Evolutionary conservation across 2,888 invertebrate species (phyloP).

Genomic region (Plebejus argus): DNA sequence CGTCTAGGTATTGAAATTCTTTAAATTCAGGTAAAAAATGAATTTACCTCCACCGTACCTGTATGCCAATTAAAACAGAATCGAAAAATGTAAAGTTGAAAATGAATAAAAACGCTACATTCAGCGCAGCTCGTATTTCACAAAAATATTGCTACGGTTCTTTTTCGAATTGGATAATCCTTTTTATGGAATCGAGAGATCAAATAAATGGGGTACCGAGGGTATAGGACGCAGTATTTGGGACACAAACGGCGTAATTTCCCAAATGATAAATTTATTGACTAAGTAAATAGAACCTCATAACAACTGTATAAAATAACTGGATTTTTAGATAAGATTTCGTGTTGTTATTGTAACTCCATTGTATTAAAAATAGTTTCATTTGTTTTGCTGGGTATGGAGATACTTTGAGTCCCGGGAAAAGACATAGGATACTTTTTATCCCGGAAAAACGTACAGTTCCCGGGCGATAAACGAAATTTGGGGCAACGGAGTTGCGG

Average conservation of each 20-base stretch:
- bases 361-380: too few relatives aligned
- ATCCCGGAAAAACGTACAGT: too few relatives aligned
- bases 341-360: too few relatives aligned
- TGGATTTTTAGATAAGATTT: too few relatives aligned
- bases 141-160: background rate
- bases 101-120: background rate
- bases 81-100: background rate
- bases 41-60: background rate
- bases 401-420: too few relatives aligned
- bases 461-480: too few relatives aligned
- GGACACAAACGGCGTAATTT: background rate
- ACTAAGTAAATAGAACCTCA: background rate
- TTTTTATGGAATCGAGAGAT: slow-evolving; percentile 6
- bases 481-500: too few relatives aligned
- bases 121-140: slow-evolving; percentile 6
- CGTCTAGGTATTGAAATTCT: background rate
- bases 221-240: background rate
- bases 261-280: background rate
- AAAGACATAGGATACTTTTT: too few relatives aligned
- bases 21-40: too few relatives aligned
- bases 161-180: background rate
- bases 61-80: background rate
- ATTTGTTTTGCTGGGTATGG: too few relatives aligned
- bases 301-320: background rate
- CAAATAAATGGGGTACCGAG: background rate